phyloP scores from a whole-genome alignment of 2,797 vertebrate species.

The Chelon auratus region DNA sequence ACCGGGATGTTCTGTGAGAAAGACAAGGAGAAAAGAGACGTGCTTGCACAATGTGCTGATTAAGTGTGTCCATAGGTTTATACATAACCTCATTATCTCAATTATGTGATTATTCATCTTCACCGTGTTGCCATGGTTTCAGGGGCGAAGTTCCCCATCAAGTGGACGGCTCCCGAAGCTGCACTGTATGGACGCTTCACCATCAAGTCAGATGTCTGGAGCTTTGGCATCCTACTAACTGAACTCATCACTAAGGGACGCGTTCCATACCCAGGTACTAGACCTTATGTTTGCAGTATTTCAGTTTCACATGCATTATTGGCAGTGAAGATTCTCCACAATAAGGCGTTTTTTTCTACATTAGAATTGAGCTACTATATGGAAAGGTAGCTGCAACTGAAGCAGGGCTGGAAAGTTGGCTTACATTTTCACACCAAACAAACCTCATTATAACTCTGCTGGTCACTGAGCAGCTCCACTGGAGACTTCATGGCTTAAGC shows the following conservation, averaged over 20 bases:
- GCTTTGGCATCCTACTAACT: constrained; percentile 94
- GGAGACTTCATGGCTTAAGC: constrained; percentile 4
- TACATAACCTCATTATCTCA: constrained; percentile 52
- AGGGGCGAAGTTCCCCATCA: constrained; percentile 99
- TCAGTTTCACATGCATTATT: neutral
- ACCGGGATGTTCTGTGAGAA: constrained; percentile 27
- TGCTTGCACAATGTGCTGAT: constrained; percentile 32
- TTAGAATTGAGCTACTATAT: neutral
- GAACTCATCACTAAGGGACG: constrained; percentile 97
- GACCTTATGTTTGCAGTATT: neutral
- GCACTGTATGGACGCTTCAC: constrained; percentile 95
- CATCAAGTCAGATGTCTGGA: constrained; percentile 99
- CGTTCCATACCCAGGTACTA: constrained; percentile 94
- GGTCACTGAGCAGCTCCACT: constrained; percentile 5
- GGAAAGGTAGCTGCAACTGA: neutral
- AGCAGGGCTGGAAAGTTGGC: neutral
- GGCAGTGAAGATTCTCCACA: constrained; percentile 1
- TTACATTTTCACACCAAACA: constrained; percentile 15
- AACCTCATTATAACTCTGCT: neutral
- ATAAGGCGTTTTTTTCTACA: too few species aligned
- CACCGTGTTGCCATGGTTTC: constrained; percentile 74
- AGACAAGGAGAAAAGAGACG: constrained; percentile 13
- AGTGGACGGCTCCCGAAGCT: constrained; percentile 98
- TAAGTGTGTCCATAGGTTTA: constrained; percentile 65
- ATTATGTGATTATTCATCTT: constrained; percentile 64